Conservation (phyloP, 2,113 vertebrate species). For the Triplophysa dalaica region DNA sequence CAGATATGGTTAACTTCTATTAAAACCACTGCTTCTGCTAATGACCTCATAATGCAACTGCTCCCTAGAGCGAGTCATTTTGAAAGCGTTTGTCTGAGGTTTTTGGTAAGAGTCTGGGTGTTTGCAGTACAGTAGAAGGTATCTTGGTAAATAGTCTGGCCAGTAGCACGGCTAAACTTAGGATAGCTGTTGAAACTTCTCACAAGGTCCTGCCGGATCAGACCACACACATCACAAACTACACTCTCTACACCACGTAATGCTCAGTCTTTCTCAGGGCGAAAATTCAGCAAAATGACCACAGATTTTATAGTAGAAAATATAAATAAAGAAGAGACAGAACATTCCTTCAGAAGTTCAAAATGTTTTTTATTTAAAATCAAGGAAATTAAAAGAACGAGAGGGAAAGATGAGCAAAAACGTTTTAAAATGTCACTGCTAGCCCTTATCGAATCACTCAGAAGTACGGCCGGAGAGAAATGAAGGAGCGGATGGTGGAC, state of each 20-base stretch:
- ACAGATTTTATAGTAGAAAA: too few relatives aligned
- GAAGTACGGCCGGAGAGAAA: neutral
- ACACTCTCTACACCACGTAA: neutral
- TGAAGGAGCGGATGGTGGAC: neutral
- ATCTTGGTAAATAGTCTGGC: conserved; percentile 27
- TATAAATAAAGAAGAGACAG: neutral
- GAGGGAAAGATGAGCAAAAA: neutral
- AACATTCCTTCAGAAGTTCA: conserved; percentile 9
- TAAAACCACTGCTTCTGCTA: neutral
- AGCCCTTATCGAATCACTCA: conserved; percentile 1
- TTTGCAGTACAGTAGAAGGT: conserved; percentile 22
- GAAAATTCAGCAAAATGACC: neutral
- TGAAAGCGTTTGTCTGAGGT: conserved; percentile 13
- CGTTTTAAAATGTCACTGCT: neutral
- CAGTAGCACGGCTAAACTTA: conserved; percentile 13
- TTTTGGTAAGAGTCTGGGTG: conserved; percentile 25
- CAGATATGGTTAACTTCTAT: neutral
- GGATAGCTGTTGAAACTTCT: conserved; percentile 38
- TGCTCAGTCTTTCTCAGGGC: neutral
- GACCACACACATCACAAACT: conserved; percentile 10
- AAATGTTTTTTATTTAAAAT: conserved; percentile 12
- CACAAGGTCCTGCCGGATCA: conserved; percentile 5
- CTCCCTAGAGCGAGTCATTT: neutral
- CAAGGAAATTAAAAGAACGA: neutral
- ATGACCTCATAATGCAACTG: conserved; percentile 5